Conservation (phyloP, 2,113 vertebrate species). For the Emydura subglobosa region DNA sequence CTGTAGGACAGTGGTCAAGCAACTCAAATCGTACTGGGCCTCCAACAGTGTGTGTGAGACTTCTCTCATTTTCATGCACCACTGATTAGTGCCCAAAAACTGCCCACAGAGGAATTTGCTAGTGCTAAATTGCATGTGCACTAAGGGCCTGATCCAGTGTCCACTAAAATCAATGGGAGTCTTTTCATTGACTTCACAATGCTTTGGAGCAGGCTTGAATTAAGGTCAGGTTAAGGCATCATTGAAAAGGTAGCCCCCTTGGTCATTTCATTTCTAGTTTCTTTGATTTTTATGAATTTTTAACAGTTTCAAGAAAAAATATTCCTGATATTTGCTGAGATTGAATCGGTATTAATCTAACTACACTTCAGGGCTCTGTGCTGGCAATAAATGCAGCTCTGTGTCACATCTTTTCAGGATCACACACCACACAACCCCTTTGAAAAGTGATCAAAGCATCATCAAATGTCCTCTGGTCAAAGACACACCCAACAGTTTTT, state of each 20-base stretch:
- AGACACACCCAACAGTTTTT: not conserved
- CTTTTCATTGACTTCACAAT: slow-evolving; percentile 17
- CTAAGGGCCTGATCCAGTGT: not conserved
- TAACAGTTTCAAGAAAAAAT: slow-evolving; percentile 36
- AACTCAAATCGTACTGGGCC: no score
- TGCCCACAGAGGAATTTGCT: not conserved
- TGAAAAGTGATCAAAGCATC: slow-evolving; percentile 66
- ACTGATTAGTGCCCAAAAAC: slow-evolving; percentile 11
- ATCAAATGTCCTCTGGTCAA: slow-evolving; percentile 32
- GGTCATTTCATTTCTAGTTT: slow-evolving; percentile 36
- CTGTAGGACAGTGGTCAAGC: no score
- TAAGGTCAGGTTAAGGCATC: slow-evolving; percentile 42
- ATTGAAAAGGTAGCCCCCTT: slow-evolving; percentile 13
- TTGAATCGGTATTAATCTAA: slow-evolving; percentile 63
- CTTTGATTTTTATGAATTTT: slow-evolving; percentile 54
- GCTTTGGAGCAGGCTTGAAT: slow-evolving; percentile 28
- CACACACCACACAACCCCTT: slow-evolving; percentile 38
- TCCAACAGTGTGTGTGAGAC: not conserved
- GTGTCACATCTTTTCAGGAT: slow-evolving; percentile 54
- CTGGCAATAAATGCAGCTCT: slow-evolving; percentile 39
- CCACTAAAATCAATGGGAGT: not conserved
- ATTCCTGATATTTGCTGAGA: slow-evolving; percentile 26
- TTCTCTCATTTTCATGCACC: slow-evolving; percentile 25
- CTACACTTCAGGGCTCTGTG: slow-evolving; percentile 35
- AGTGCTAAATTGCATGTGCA: slow-evolving; percentile 13